phyloP scores from a whole-genome alignment of 2,797 vertebrate species.

The Acestrorhynchus altus region DNA sequence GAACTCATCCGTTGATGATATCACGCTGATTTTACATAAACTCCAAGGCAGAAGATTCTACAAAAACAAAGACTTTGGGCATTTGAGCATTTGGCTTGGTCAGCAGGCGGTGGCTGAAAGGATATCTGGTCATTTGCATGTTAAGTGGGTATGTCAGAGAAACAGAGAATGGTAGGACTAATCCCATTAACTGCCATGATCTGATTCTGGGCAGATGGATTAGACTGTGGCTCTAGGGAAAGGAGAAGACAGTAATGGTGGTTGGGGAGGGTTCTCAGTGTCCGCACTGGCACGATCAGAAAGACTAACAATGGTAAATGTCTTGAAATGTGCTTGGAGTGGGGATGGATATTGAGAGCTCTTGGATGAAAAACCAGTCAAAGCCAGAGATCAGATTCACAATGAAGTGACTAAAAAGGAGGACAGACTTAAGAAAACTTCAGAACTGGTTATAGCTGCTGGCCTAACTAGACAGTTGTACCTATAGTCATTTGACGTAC shows the following conservation, averaged over 20 bases:
- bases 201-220: constrained; percentile 20
- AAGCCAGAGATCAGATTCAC: not conserved
- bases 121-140: constrained; percentile 37
- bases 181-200: constrained; percentile 37
- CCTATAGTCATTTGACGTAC: too few species aligned
- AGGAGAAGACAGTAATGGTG: not conserved
- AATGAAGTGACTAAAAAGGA: not conserved
- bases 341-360: not conserved
- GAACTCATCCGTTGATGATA: not conserved
- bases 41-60: not conserved
- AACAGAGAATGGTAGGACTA: constrained; percentile 24
- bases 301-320: too few species aligned
- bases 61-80: not conserved
- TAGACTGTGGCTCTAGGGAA: constrained; percentile 2
- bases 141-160: constrained; percentile 27
- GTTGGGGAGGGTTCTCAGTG: not conserved
- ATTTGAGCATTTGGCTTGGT: not conserved
- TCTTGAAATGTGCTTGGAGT: not conserved
- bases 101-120: constrained; percentile 11
- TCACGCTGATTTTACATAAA: not conserved
- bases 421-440: too few species aligned
- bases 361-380: not conserved
- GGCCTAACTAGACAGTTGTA: too few species aligned
- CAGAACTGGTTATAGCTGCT: too few species aligned
- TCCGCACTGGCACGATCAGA: not conserved